Conservation (phyloP, 2,113 vertebrate genomes). For the Laticauda colubrina region DNA sequence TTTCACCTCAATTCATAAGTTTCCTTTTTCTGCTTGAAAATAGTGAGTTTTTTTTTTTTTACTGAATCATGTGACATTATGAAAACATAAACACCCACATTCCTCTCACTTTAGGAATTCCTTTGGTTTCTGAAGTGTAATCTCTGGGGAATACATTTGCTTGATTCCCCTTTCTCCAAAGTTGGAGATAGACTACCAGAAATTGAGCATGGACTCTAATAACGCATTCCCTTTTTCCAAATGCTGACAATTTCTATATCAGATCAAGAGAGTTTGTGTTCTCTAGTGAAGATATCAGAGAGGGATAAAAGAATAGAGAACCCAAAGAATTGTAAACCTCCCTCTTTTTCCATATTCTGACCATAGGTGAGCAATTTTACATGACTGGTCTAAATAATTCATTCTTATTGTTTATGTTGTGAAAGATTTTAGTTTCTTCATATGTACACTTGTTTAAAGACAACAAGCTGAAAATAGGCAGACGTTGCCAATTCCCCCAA, state of each 20-base stretch:
- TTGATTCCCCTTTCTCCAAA: background rate
- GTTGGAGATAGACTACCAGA: background rate
- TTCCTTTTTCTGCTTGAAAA: background rate
- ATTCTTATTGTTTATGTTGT: background rate
- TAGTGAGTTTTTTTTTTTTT: background rate
- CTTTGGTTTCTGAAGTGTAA: background rate
- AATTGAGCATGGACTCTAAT: background rate
- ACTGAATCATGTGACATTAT: background rate
- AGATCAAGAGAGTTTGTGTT: background rate
- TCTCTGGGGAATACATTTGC: background rate
- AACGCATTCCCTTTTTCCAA: background rate
- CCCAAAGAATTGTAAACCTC: background rate
- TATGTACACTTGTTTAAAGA: background rate
- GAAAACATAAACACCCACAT: background rate
- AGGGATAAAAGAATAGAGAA: background rate
- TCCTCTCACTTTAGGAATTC: background rate
- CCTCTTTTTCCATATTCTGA: background rate
- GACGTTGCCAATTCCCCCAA: background rate
- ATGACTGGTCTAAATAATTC: background rate
- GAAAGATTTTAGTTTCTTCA: background rate
- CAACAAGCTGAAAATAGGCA: background rate
- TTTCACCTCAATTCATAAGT: background rate
- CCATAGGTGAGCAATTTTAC: background rate
- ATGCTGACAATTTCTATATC: background rate
- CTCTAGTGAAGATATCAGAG: background rate